Evolutionary conservation across 2,888 invertebrate genomes (phyloP).

Genomic region (Crepidodera aurea): DNA sequence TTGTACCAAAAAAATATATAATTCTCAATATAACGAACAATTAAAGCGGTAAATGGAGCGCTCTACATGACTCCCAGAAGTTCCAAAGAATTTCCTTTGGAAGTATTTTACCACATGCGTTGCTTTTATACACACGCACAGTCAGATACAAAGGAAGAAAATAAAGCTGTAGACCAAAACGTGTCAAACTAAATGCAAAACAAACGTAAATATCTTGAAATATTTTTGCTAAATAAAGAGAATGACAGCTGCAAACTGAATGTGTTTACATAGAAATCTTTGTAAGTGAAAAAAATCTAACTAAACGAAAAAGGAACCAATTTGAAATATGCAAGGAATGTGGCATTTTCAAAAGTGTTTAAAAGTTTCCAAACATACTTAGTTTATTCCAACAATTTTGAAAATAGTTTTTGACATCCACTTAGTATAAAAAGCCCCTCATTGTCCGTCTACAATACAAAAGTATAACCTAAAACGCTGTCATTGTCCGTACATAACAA

Average conservation of each 20-base stretch:
- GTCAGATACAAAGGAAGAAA: constrained; percentile 33
- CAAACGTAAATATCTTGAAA: constrained; percentile 42
- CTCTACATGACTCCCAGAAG: constrained; percentile 21
- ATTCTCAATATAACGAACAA: constrained; percentile 24
- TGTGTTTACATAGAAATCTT: background rate
- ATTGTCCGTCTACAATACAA: background rate
- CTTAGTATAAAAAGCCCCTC: too few species aligned
- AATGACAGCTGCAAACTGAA: constrained; percentile 17
- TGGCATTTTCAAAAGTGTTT: too few species aligned
- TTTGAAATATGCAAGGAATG: too few species aligned
- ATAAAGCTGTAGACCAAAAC: constrained; percentile 43
- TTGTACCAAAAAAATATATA: background rate
- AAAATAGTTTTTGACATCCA: too few species aligned
- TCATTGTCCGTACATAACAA: background rate
- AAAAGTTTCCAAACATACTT: too few species aligned
- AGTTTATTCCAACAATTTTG: too few species aligned
- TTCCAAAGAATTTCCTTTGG: constrained; percentile 23
- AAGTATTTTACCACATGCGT: constrained; percentile 38
- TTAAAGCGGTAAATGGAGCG: constrained; percentile 23
- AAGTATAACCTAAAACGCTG: background rate
- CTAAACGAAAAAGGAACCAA: too few species aligned
- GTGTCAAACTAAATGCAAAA: constrained; percentile 46
- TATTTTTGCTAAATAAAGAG: constrained; percentile 20
- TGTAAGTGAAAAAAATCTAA: background rate
- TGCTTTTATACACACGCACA: constrained; percentile 33